Conservation (phyloP, 2,113 vertebrate genomes). For the Dasyornis broadbenti region DNA sequence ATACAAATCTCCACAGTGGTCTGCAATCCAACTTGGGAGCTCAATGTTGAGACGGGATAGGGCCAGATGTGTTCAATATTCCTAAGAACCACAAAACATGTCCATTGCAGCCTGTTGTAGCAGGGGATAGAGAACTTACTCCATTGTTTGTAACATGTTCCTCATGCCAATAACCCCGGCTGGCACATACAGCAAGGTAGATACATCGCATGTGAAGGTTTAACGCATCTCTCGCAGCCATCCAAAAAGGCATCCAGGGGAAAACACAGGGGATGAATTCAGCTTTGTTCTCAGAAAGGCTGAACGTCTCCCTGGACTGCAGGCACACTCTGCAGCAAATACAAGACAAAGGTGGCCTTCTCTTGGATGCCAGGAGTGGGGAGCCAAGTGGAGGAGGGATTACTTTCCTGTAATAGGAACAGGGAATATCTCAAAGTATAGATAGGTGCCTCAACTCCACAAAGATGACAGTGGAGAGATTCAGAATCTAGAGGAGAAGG, state of each 20-base stretch:
- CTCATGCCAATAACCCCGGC: conserved; percentile 34
- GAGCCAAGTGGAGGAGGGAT: conserved; percentile 42
- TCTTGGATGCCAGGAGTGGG: conserved; percentile 58
- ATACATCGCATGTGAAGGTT: conserved; percentile 27
- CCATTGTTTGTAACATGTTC: conserved; percentile 62
- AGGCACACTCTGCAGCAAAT: conserved; percentile 66
- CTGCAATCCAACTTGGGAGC: conserved; percentile 59
- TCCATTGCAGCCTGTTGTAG: conserved; percentile 67
- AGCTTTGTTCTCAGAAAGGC: conserved; percentile 54
- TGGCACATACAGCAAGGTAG: conserved; percentile 27
- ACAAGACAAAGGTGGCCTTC: conserved; percentile 67
- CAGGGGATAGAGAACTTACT: conserved; percentile 66
- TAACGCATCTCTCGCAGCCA: conserved; percentile 57
- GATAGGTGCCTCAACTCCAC: conserved; percentile 65
- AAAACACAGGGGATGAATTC: conserved; percentile 56
- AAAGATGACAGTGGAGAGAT: conserved; percentile 53
- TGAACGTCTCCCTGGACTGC: conserved; percentile 63
- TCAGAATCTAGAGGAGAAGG: conserved; percentile 69
- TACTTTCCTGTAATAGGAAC: conserved; percentile 58
- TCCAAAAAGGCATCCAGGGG: conserved; percentile 63
- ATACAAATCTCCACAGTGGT: conserved; percentile 60
- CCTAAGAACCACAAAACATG: conserved; percentile 67
- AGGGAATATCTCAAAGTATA: conserved; percentile 61
- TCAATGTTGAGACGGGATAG: conserved; percentile 38
- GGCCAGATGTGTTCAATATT: conserved; percentile 62